phyloP scores from a whole-genome alignment of 2,888 invertebrate genomes.

The Ypsolopha sequella region DNA sequence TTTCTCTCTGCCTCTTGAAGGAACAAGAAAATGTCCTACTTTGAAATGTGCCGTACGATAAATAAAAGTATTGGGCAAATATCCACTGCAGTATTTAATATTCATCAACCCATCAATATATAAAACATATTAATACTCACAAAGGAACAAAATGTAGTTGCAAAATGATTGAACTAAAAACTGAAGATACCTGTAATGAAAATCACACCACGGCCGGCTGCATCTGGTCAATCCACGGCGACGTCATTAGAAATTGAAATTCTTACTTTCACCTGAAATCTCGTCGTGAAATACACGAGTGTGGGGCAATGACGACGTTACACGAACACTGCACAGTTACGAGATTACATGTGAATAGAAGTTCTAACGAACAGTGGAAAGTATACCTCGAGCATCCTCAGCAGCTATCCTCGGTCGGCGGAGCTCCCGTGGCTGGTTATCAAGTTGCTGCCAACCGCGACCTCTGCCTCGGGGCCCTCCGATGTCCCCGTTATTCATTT shows the following conservation, averaged over 20 bases:
- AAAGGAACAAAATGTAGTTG: not conserved
- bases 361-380: not conserved
- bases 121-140: too few species aligned
- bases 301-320: conserved; percentile 34
- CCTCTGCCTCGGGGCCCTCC: conserved; percentile 63
- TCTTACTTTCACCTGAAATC: conserved; percentile 60
- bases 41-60: too few species aligned
- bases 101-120: too few species aligned
- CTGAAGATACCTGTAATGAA: not conserved
- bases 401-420: conserved; percentile 46
- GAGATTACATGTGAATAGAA: not conserved
- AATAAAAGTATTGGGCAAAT: too few species aligned
- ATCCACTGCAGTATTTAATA: too few species aligned
- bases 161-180: not conserved
- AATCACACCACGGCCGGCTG: conserved; percentile 20
- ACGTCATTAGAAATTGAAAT: conserved; percentile 63
- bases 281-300: conserved; percentile 13
- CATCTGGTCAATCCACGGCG: conserved; percentile 40
- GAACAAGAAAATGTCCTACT: too few species aligned
- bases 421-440: conserved; percentile 57
- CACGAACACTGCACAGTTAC: conserved; percentile 6
- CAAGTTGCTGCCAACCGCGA: conserved; percentile 61
- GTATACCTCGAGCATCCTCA: conserved; percentile 49
- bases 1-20: too few species aligned
- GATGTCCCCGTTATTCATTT: conserved; percentile 68